Conservation (phyloP, 2,797 vertebrate genomes). For the Neomorphus geoffroyi region DNA sequence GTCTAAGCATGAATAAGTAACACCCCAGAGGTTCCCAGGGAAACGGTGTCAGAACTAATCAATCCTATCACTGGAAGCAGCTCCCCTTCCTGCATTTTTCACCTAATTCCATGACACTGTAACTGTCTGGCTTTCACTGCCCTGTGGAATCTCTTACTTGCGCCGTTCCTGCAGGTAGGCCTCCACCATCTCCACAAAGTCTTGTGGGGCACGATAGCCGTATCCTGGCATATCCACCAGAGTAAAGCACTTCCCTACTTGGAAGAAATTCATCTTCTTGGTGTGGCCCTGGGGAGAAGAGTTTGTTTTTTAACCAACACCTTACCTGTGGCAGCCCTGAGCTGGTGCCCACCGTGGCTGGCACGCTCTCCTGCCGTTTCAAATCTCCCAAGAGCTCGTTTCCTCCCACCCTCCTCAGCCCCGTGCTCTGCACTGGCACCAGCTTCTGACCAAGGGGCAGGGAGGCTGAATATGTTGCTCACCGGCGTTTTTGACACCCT, state of each 20-base stretch:
- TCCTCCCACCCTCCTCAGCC: not conserved
- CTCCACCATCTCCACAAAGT: slow-evolving; percentile 95
- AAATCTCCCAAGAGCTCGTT: not conserved
- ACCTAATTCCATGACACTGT: too few species aligned
- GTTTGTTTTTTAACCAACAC: not conserved
- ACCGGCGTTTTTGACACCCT: slow-evolving; percentile 92
- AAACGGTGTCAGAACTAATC: not conserved
- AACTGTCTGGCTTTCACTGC: not conserved
- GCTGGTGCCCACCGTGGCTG: not conserved
- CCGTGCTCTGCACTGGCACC: not conserved
- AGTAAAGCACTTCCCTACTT: slow-evolving; percentile 87
- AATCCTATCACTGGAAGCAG: not conserved
- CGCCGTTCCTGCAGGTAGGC: slow-evolving; percentile 85
- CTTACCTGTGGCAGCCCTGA: not conserved
- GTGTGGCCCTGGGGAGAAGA: slow-evolving; percentile 88
- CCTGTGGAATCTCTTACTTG: slow-evolving; percentile 78
- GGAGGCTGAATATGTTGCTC: slow-evolving; percentile 15
- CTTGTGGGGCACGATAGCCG: slow-evolving; percentile 85
- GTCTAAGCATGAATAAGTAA: not conserved
- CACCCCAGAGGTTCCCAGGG: not conserved
- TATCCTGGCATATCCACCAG: slow-evolving; percentile 97
- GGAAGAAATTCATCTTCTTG: slow-evolving; percentile 97
- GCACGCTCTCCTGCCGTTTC: not conserved
- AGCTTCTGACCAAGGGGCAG: not conserved
- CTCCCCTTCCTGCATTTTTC: not conserved